Evolutionary conservation across 2,797 vertebrate genomes (phyloP).

Genomic region (Gadopsis bispinosus): DNA sequence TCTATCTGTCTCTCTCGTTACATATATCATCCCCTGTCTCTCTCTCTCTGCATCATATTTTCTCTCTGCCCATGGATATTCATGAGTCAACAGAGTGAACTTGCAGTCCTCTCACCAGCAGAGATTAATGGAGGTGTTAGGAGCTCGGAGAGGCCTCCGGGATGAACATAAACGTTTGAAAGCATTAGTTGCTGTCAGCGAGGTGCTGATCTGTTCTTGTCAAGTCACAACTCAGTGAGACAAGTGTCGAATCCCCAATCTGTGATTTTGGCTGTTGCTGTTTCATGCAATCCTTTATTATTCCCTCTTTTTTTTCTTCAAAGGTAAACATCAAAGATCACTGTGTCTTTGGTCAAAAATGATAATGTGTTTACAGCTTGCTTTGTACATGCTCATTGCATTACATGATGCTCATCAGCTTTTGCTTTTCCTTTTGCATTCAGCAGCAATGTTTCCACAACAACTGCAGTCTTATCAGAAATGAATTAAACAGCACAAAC

Average conservation of each 20-base stretch:
- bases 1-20: not conserved
- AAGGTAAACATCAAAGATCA: slow-evolving; percentile 21
- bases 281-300: slow-evolving; percentile 21
- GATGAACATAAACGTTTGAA: slow-evolving; percentile 29
- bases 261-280: slow-evolving; percentile 37
- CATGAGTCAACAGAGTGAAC: slow-evolving; percentile 45
- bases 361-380: slow-evolving; percentile 42
- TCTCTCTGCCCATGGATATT: slow-evolving; percentile 31
- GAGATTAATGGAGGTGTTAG: slow-evolving; percentile 51
- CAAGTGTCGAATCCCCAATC: slow-evolving; percentile 41
- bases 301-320: slow-evolving; percentile 16
- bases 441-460: slow-evolving; percentile 27
- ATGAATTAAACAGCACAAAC: slow-evolving; percentile 20
- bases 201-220: slow-evolving; percentile 61
- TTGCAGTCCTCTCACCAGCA: slow-evolving; percentile 36
- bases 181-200: slow-evolving; percentile 45
- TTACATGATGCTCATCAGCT: slow-evolving; percentile 72
- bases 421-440: slow-evolving; percentile 58
- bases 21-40: not conserved
- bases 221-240: slow-evolving; percentile 51
- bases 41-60: slow-evolving; percentile 7
- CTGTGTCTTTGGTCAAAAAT: too few relatives aligned
- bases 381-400: slow-evolving; percentile 62
- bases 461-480: slow-evolving; percentile 10
- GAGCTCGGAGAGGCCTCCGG: slow-evolving; percentile 23